Evolutionary conservation across 2,797 vertebrate species (phyloP).

Genomic region (Dallia pectoralis): DNA sequence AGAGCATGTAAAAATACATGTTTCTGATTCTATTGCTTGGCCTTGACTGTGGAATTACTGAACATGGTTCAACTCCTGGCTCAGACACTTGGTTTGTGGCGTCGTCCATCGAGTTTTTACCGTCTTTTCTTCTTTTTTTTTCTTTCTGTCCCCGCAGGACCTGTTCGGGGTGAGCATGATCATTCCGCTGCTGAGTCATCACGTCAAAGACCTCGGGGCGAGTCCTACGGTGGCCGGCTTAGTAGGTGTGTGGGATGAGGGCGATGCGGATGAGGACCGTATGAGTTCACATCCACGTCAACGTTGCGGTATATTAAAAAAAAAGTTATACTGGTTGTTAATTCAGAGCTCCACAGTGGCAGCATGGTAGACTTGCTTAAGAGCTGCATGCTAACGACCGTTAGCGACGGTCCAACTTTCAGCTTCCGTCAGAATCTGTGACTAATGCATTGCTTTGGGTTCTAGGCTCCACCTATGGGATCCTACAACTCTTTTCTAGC

Average conservation of each 20-base stretch:
- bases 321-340: neutral
- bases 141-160: constrained; percentile 73
- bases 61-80: no score
- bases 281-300: neutral
- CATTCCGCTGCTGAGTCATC: constrained; percentile 90
- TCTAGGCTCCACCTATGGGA: constrained; percentile 90
- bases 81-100: no score
- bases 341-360: neutral
- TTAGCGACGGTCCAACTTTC: neutral
- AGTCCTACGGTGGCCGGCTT: constrained; percentile 88
- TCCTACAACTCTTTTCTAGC: constrained; percentile 95
- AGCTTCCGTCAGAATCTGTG: neutral
- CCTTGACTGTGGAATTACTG: no score
- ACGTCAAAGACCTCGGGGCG: constrained; percentile 89
- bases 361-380: neutral
- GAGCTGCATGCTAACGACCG: neutral
- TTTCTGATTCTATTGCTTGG: no score
- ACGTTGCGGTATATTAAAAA: neutral
- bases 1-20: no score
- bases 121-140: no score
- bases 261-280: neutral
- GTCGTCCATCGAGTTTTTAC: no score
- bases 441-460: constrained; percentile 6
- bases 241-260: constrained; percentile 78
- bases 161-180: constrained; percentile 97